Base-by-base conservation (phyloP, 2,797 vertebrate species). In the Pseudochirops corinnae region DNA sequence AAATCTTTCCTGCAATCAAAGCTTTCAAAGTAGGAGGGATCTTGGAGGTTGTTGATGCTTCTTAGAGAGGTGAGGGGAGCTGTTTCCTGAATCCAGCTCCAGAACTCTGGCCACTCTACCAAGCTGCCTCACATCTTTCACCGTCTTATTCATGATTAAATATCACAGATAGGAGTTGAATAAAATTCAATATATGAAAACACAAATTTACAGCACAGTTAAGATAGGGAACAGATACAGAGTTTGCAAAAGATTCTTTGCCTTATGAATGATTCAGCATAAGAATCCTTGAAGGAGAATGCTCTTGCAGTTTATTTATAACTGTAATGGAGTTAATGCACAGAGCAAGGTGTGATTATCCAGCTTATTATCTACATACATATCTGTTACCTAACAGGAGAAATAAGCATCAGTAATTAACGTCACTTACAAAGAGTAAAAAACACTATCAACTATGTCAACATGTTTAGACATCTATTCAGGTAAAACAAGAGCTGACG, bases 231-330 rank as follows among this genome's bases (percentile, higher is more conserved):
- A 95, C 16, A 95, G 94, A 92, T 29, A 90, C 5, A 55, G 56
- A 93, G 56, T 82, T 29, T 92, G 57, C 87, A 93, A 92, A 94
- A 55, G 26, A 53, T 39, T 91, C 96, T 90, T 74, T 93, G 56
- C 46, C 91, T 1, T 52, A 95, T n/a, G 93, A 95, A 90, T 87
- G 58, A 96, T 91, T 95, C 52, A 95, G 7, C 3, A 92, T 28
- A 50, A 95, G 53, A 95, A 67, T 93, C 95, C 57, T 94, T 96
- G 91, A 96, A 96, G 94, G 14, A 91, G n/a, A 52, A 56, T 96
- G 91, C 93, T 93, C 52, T 31, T 93, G 28, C 29, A 33, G 56
- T 92, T 93, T 56, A 95, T 95, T 82, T n/a, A 93, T 50, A 91
- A 93, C 26, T 94, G 62, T 90, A 39, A 52, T 90, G 92, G 56